Evolutionary conservation across 2,888 invertebrate genomes (phyloP), one percentile per base, ranked within the genome.

Genomic region (Hypolimnas misippus): DNA sequence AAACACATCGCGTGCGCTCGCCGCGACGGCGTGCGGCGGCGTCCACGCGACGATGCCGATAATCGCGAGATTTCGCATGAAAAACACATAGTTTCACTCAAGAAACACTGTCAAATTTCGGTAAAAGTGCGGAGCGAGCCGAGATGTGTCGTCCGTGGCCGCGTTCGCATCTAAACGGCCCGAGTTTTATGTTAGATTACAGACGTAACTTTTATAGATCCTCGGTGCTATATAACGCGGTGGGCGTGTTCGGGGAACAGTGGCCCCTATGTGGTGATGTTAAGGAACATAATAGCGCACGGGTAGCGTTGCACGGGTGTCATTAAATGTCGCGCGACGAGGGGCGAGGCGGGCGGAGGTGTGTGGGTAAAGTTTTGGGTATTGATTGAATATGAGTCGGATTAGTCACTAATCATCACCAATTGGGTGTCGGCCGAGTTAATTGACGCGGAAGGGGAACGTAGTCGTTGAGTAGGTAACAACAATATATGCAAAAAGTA

Each of bases 161-260:
- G 90, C 91, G 90, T 91, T 91, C 91, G 86, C 92, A 92, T 92
- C 92, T 92, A 92, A 92, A 91, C 92, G 92, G 92, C 90, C 91
- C 89, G 91, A 91, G 90, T 92, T 92, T 92, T 92, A 92, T 92
- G 92, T 92, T 91, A 92, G 92, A 92, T 92, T 92, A 92, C 92
- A 92, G 91, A 92, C 92, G 91, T 92, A 91, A 92, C 91, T 92
- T 92, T 92, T 92, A 92, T 92, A 92, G 92, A 92, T 92, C 92
- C 91, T 92, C 91, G 89, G 91, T 91, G 91, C 92, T 92, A 92
- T 92, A 92, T 92, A 92, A 91, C 92, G 90, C 87, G 89, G 89
- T 87, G 87, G 87, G 83, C 81, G 83, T 77, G 80, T 82, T 78
- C 83, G 83, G 77, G 81, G 85, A 81, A 90, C 80, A 82, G 75